A percentile compares a stretch with the other conserved stretches of the same genome.
Evolutionary conservation across 2,797 vertebrate species (phyloP).

Genomic region (Salarias fasciatus): DNA sequence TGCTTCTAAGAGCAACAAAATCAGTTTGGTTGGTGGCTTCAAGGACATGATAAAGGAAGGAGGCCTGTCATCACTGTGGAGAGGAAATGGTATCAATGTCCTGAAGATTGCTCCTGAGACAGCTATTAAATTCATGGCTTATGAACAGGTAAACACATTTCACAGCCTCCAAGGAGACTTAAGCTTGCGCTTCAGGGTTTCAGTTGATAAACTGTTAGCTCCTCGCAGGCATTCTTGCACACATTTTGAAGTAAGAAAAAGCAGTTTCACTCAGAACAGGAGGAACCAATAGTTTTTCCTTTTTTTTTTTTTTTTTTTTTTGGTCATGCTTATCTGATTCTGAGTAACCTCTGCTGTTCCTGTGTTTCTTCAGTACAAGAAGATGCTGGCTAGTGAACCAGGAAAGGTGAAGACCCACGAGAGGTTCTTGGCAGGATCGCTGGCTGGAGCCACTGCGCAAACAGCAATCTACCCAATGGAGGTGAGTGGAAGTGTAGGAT

Average conservation of each 20-base stretch:
- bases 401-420: conserved; percentile 87
- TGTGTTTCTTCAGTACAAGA: conserved; percentile 88
- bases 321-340: too few species aligned
- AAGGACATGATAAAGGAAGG: conserved; percentile 95
- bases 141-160: conserved; percentile 87
- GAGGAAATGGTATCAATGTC: conserved; percentile 94
- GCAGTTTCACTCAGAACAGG: too few species aligned
- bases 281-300: too few species aligned
- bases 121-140: conserved; percentile 95
- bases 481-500: conserved; percentile 73
- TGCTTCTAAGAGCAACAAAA: conserved; percentile 87
- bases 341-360: background rate
- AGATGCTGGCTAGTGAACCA: conserved; percentile 86
- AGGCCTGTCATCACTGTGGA: conserved; percentile 89
- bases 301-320: too few species aligned
- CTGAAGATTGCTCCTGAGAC: conserved; percentile 96
- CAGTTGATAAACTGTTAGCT: too few species aligned
- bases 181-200: background rate
- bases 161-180: background rate
- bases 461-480: conserved; percentile 97
- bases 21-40: conserved; percentile 89
- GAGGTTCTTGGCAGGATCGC: conserved; percentile 93
- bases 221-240: too few species aligned
- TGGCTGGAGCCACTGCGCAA: conserved; percentile 94
- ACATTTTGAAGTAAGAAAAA: too few species aligned